These are phyloP conservation scores for Bimastos eiseni DNA, from an alignment of 2,888 invertebrate species.

Conservation along the genomic window DNA sequence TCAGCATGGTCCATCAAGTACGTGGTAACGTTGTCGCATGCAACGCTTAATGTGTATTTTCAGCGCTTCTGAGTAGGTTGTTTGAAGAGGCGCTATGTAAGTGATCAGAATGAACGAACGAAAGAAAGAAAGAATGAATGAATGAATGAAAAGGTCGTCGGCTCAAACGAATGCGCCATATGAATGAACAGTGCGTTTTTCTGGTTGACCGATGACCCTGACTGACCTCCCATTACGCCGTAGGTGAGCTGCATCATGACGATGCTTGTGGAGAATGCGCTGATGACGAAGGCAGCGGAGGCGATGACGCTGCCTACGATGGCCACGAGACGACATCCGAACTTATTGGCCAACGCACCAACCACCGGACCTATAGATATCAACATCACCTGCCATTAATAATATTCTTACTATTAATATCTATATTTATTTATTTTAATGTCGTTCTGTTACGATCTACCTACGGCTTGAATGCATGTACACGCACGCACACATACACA, in stretches of 20 bases:
- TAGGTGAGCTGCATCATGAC: conserved; percentile 79
- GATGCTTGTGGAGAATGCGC: conserved; percentile 79
- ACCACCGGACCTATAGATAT: conserved; percentile 41
- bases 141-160: no score
- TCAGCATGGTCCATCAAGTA: no score
- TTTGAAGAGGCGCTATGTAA: no score
- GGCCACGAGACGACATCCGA: conserved; percentile 86
- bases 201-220: no score
- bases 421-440: no score
- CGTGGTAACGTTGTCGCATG: no score
- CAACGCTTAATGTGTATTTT: no score
- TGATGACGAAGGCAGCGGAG: conserved; percentile 72
- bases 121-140: no score
- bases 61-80: no score
- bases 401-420: not conserved
- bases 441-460: not conserved
- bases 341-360: conserved; percentile 77
- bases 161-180: not conserved
- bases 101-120: no score
- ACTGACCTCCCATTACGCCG: conserved; percentile 80
- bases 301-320: conserved; percentile 80
- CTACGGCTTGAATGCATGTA: no score
- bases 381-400: not conserved
- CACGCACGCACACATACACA: no score
- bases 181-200: not conserved